phyloP scores from a whole-genome alignment of 1,140 invertebrate genomes.

The Aphis gossypii region DNA sequence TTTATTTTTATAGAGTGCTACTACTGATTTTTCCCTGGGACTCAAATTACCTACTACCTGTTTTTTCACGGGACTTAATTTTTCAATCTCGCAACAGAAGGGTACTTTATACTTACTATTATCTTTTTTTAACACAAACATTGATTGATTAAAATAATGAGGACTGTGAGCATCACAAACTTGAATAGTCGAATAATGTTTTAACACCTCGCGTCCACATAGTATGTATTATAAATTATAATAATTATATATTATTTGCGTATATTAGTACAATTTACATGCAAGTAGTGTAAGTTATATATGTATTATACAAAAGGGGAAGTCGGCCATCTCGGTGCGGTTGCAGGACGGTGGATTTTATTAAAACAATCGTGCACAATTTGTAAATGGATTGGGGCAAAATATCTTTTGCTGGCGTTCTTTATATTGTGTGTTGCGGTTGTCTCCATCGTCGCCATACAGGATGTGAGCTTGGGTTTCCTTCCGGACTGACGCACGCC shows the following conservation, averaged over 20 bases:
- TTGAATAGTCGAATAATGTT: too few species aligned
- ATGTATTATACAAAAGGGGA: not conserved
- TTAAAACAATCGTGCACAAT: conserved; percentile 50
- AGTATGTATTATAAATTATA: not conserved
- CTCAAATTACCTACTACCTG: too few species aligned
- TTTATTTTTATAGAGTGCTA: too few species aligned
- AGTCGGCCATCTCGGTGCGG: not conserved
- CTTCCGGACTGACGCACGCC: conserved; percentile 50
- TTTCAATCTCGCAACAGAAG: too few species aligned
- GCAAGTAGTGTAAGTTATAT: not conserved
- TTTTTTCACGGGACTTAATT: too few species aligned
- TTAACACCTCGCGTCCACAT: not conserved
- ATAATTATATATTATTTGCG: not conserved
- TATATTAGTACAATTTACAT: not conserved
- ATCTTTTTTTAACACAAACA: too few species aligned
- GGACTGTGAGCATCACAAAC: too few species aligned
- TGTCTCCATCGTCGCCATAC: not conserved
- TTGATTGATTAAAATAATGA: too few species aligned
- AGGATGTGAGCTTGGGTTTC: conserved; percentile 51
- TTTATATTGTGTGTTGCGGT: conserved; percentile 24
- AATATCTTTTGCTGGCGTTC: conserved; percentile 45
- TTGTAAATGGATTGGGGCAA: conserved; percentile 35
- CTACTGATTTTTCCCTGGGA: too few species aligned
- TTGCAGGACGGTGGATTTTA: conserved; percentile 49
- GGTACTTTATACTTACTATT: too few species aligned